Percentiles rank a stretch among this genome's conserved stretches.
Conservation (phyloP, 2,797 vertebrate species). For the Falco biarmicus region DNA sequence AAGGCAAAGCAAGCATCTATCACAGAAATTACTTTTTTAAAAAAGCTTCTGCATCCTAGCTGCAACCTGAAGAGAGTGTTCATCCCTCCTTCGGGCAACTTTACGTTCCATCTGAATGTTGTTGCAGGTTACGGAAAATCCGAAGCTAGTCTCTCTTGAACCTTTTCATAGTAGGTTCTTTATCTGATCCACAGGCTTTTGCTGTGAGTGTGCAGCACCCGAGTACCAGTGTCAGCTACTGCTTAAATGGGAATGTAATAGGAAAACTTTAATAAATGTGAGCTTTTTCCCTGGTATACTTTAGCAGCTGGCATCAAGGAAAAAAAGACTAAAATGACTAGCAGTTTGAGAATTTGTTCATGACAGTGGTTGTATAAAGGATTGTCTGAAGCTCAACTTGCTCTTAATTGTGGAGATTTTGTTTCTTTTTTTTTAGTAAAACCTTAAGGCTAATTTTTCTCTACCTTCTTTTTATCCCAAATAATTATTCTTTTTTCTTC, state of each 20-base stretch:
- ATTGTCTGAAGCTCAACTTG: neutral
- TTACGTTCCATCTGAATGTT: neutral
- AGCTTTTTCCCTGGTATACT: neutral
- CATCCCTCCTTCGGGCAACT: neutral
- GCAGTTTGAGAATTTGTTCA: neutral
- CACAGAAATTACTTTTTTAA: neutral
- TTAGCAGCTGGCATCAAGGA: neutral
- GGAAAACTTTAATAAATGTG: neutral
- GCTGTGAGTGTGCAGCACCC: neutral
- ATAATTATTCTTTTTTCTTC: neutral
- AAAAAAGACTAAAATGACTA: neutral
- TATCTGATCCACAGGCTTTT: neutral
- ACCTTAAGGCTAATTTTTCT: neutral
- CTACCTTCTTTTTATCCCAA: neutral
- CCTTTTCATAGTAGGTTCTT: neutral
- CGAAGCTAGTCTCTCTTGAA: neutral
- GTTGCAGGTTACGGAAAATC: neutral
- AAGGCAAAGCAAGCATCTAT: neutral
- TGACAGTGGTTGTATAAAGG: neutral
- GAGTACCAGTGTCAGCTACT: neutral
- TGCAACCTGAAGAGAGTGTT: neutral
- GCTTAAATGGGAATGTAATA: neutral
- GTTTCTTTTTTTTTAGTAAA: neutral
- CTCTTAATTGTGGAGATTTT: neutral
- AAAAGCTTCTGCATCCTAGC: neutral